Evolutionary conservation across 2,113 vertebrate genomes (phyloP), one percentile per base, ranked within the genome.

Genomic region (Larimichthys crocea): DNA sequence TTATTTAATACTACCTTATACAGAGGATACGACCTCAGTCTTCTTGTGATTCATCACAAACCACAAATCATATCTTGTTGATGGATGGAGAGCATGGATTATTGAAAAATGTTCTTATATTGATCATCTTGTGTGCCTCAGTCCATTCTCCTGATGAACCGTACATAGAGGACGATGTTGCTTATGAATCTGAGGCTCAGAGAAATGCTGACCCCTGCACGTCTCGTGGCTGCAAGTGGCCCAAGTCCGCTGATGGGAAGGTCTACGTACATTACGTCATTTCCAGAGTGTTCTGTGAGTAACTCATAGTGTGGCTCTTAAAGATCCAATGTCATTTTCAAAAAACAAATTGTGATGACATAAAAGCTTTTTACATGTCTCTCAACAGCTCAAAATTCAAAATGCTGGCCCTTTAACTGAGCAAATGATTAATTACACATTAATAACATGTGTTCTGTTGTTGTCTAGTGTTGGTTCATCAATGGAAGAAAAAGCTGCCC

Each of bases 121-220:
- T 46, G 62, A 24, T 46, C 62, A 3, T 10, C 16, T 26, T 5
- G 22, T 55, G 4, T 44, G 49, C 44, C 52, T 17, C 62, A 86
- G 79, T 86, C 11, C 74, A 69, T 10, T 61, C 74, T 50, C 64
- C 66, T 22, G 76, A 44, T 8, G 88, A 88, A 40, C 86, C 83
- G 11, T 65, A 57, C 7, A 19, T 92, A 0, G 80, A 80, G 69
- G 90, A 80, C 35, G 90, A 90, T 26, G 56, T 91, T 1, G 86
- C 88, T 0, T 76, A 71, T 0, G 55, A 44, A 1, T 76, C 71
- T 7, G 76, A 83, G 68, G 26, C 44, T 1, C 74, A 80, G 60
- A 89, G 70, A 57, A 91, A 91, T 2, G 90, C 90, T 17, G 90
- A 91, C 48, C 90, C 88, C 62, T 91, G 90, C 82, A 90, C 88